These are phyloP conservation scores for Iselma pallidipennis DNA, from an alignment of 2,888 invertebrate genomes.

Conservation along the genomic window DNA sequence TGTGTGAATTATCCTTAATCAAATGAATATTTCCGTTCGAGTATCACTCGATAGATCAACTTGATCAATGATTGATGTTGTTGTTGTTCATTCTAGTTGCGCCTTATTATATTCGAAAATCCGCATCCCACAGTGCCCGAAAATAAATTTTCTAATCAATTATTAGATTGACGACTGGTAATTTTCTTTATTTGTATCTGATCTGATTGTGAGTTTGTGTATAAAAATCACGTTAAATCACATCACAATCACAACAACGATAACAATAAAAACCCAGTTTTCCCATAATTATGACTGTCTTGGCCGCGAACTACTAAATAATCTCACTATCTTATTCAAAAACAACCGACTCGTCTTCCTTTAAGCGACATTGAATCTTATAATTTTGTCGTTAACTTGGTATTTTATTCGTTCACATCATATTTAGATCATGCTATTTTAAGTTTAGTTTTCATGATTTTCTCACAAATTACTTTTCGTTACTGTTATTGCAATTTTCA, in stretches of 20 bases:
- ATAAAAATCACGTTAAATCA: too few species aligned
- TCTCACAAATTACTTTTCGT: neutral
- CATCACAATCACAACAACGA: neutral
- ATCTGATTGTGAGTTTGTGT: too few species aligned
- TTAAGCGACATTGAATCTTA: neutral
- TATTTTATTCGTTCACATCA: neutral
- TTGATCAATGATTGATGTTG: too few species aligned
- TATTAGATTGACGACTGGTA: too few species aligned
- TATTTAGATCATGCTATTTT: neutral
- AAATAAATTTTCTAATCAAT: too few species aligned
- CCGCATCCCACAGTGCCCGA: too few species aligned
- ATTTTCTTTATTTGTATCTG: too few species aligned
- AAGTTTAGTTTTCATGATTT: neutral
- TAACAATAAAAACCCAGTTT: neutral
- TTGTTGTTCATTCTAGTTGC: too few species aligned
- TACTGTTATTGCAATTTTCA: neutral
- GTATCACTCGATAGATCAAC: too few species aligned
- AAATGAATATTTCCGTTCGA: too few species aligned
- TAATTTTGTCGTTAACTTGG: neutral
- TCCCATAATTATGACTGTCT: neutral
- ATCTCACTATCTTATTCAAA: neutral
- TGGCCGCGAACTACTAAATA: neutral
- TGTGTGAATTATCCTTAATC: too few species aligned
- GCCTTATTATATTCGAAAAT: too few species aligned
- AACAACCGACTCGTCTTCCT: neutral